Percentiles rank a stretch among this genome's conserved stretches.
These are phyloP conservation scores for Leptinotarsa tumamoca DNA, from an alignment of 2,888 invertebrate genomes.

Conservation along the genomic window DNA sequence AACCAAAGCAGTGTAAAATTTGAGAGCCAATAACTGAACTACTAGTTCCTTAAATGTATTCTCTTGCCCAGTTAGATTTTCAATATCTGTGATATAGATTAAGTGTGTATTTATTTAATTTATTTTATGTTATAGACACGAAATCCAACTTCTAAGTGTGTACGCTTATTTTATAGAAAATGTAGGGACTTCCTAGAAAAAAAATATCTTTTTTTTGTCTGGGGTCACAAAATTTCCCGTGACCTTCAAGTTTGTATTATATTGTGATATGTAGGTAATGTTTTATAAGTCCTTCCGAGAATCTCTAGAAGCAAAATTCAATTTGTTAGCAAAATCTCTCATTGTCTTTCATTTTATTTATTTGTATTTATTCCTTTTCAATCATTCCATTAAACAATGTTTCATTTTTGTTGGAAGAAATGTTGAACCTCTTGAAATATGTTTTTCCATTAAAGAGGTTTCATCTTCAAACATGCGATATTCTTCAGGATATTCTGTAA, in stretches of 20 bases:
- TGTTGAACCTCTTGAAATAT: too few species aligned
- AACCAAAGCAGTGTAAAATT: neutral
- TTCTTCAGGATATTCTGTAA: neutral
- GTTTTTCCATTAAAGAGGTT: too few species aligned
- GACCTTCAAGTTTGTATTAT: slow-evolving; percentile 42
- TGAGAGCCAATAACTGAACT: neutral
- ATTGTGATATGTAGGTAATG: slow-evolving; percentile 42
- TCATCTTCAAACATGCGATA: too few species aligned
- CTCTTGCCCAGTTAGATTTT: neutral
- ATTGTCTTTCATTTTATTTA: neutral
- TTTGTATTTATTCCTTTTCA: neutral
- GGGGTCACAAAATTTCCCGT: neutral
- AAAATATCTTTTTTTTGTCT: neutral
- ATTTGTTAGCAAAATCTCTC: neutral
- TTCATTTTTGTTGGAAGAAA: neutral
- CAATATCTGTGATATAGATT: slow-evolving; percentile 32
- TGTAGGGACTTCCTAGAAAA: neutral
- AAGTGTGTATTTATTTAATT: slow-evolving; percentile 37
- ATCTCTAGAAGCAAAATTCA: neutral
- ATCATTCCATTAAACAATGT: neutral
- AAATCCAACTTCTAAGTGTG: neutral
- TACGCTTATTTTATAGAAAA: slow-evolving; percentile 24
- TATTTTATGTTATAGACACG: slow-evolving; percentile 24
- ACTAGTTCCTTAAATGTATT: neutral
- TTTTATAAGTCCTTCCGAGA: neutral